Conservation (phyloP, 1,140 invertebrate genomes). For the Gerris buenoi region DNA sequence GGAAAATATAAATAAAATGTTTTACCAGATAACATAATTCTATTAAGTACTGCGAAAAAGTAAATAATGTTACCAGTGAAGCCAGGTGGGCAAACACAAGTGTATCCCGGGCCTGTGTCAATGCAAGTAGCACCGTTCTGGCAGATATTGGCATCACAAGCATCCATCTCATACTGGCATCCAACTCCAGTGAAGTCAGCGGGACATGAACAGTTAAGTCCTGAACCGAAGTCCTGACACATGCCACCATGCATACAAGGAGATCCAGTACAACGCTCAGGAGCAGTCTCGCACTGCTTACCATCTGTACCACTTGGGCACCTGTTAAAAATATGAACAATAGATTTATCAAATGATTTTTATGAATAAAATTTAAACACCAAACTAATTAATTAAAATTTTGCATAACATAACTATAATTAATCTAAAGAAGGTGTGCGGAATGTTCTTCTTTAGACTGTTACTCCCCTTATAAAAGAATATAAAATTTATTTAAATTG, state of each 20-base stretch:
- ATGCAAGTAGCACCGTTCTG: slow-evolving; percentile 84
- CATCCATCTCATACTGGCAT: slow-evolving; percentile 86
- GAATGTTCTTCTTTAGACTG: no score
- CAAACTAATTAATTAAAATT: no score
- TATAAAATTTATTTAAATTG: no score
- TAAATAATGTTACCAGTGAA: slow-evolving; percentile 56
- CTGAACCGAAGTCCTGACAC: slow-evolving; percentile 88
- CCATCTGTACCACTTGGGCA: slow-evolving; percentile 86
- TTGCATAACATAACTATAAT: no score
- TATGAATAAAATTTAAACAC: no score
- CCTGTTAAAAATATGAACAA: slow-evolving; percentile 30
- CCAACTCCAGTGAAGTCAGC: slow-evolving; percentile 72
- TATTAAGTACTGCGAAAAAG: no score
- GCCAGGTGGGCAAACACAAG: slow-evolving; percentile 70
- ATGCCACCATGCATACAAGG: slow-evolving; percentile 90
- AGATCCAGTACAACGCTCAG: slow-evolving; percentile 85
- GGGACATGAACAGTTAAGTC: slow-evolving; percentile 82
- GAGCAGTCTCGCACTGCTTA: slow-evolving; percentile 87
- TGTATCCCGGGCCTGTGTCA: slow-evolving; percentile 68
- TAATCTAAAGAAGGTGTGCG: no score
- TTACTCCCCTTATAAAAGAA: no score
- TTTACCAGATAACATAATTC: no score
- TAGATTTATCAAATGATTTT: background rate
- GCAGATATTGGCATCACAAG: slow-evolving; percentile 71
- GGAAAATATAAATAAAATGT: no score